A percentile compares a stretch with the other conserved stretches of the same genome.
These are phyloP conservation scores for Ophioninae sp. DNA, from an alignment of 2,888 invertebrate genomes.

Conservation along the genomic window DNA sequence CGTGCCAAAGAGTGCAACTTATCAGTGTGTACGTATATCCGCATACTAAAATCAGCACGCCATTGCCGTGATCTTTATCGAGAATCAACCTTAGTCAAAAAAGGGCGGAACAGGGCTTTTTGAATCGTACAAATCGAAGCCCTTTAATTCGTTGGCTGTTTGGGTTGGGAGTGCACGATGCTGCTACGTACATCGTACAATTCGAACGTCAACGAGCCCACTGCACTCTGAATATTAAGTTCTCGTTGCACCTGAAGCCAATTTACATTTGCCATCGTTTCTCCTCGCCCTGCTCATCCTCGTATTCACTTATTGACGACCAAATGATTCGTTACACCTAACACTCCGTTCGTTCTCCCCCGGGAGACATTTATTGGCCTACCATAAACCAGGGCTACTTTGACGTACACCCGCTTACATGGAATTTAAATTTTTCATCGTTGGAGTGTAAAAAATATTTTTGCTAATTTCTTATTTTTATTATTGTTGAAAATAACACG, in stretches of 20 bases:
- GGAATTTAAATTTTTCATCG: too few relatives aligned
- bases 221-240: constrained; percentile 57
- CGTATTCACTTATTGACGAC: constrained; percentile 48
- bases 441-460: too few relatives aligned
- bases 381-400: not conserved
- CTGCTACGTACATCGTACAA: constrained; percentile 16
- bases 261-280: constrained; percentile 56
- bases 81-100: not conserved
- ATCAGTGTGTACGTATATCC: constrained; percentile 17
- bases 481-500: too few relatives aligned
- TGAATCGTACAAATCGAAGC: not conserved
- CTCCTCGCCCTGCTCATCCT: constrained; percentile 30
- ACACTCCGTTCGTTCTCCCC: constrained; percentile 46
- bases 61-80: not conserved
- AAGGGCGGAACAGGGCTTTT: not conserved
- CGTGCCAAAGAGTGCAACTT: constrained; percentile 49
- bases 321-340: constrained; percentile 54
- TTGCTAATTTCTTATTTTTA: too few relatives aligned
- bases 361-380: constrained; percentile 19
- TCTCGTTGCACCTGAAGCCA: constrained; percentile 58
- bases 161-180: not conserved
- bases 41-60: constrained; percentile 1
- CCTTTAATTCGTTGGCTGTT: not conserved
- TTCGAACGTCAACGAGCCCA: constrained; percentile 29
- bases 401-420: too few relatives aligned